Conservation (phyloP, 23 tunicate species). For the Diplosoma virens region DNA sequence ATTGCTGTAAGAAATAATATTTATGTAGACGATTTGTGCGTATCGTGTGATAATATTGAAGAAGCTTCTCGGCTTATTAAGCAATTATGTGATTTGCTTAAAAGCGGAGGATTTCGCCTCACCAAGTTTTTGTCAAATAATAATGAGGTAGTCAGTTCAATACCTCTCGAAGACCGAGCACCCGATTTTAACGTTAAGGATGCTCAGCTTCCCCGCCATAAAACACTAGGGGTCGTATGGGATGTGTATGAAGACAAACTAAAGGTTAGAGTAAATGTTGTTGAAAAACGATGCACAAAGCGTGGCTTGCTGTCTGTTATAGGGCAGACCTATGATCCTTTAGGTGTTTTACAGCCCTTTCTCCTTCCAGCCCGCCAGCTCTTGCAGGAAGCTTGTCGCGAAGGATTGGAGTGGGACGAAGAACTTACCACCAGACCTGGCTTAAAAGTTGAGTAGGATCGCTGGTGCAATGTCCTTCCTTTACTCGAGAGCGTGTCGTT, state of each 20-base stretch:
- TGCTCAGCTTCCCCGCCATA: not conserved
- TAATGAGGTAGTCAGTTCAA: not conserved
- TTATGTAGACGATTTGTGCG: conserved; percentile 11
- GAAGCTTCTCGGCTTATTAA: not conserved
- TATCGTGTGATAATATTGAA: not conserved
- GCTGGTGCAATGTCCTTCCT: not conserved
- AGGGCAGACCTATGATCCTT: conserved; percentile 19
- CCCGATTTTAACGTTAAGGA: not conserved
- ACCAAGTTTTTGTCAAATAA: not conserved
- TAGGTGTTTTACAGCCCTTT: not conserved
- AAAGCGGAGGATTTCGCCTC: not conserved
- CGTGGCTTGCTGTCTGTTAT: conserved; percentile 1
- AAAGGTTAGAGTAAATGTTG: not conserved
- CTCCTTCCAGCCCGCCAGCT: not conserved
- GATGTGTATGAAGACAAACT: not conserved
- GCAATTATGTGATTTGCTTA: not conserved
- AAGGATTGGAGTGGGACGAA: not conserved
- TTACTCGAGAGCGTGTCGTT: not conserved
- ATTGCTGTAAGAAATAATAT: not conserved
- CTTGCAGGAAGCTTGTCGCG: conserved; percentile 4
- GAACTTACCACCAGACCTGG: not conserved
- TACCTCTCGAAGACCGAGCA: not conserved
- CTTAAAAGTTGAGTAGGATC: not conserved
- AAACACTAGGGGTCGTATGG: not conserved
- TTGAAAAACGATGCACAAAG: not conserved